These are phyloP conservation scores for Athalia cordata DNA, from an alignment of 2,888 invertebrate genomes.

Conservation along the genomic window DNA sequence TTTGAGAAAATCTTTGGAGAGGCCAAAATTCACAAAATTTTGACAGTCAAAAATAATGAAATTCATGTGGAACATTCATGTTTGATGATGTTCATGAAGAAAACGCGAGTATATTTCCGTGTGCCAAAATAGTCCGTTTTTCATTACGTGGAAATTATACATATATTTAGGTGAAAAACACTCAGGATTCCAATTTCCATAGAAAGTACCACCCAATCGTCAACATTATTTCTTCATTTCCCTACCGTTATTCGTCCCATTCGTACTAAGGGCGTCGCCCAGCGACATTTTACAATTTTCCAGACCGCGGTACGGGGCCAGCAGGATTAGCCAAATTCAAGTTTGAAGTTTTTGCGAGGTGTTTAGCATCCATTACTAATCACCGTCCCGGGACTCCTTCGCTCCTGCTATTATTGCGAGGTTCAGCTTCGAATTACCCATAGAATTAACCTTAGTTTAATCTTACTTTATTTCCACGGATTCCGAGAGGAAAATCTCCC, in stretches of 20 bases:
- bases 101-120: too few relatives aligned
- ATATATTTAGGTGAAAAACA: neutral
- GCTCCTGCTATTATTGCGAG: neutral
- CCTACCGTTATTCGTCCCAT: neutral
- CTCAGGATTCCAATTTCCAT: constrained; percentile 17
- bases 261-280: neutral
- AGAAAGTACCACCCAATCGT: constrained; percentile 3
- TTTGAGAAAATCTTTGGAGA: too few relatives aligned
- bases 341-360: constrained; percentile 22
- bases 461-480: constrained; percentile 11
- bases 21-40: too few relatives aligned
- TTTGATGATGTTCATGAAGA: too few relatives aligned
- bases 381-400: constrained; percentile 13
- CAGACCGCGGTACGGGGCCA: constrained; percentile 3
- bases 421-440: constrained; percentile 14
- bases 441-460: constrained; percentile 26
- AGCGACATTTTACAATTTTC: constrained; percentile 25
- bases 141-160: too few relatives aligned
- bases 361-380: constrained; percentile 39
- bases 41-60: too few relatives aligned
- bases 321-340: constrained; percentile 19
- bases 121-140: too few relatives aligned
- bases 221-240: neutral
- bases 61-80: too few relatives aligned
- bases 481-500: constrained; percentile 7